These are phyloP conservation scores for Pseudochromis fuscus DNA, from an alignment of 2,797 vertebrate species.

Conservation along the genomic window DNA sequence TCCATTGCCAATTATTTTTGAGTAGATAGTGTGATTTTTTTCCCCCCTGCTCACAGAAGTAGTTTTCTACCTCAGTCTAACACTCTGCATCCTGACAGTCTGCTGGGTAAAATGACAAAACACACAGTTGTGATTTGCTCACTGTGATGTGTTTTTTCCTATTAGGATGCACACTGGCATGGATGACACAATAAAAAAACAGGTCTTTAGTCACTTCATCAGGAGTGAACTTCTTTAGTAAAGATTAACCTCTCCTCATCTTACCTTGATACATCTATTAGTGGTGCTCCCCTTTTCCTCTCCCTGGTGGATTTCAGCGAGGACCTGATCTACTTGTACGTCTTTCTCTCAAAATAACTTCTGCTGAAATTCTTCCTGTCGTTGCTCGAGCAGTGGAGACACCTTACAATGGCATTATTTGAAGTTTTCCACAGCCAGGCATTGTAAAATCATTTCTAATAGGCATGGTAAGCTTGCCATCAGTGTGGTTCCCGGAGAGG, in stretches of 20 bases:
- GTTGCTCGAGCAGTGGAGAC: neutral
- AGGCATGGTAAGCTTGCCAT: conserved; percentile 21
- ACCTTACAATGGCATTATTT: conserved; percentile 30
- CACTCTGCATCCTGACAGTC: neutral
- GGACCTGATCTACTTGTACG: conserved; percentile 39
- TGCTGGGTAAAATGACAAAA: conserved; percentile 14
- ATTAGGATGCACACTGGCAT: neutral
- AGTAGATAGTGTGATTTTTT: neutral
- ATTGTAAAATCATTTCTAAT: conserved; percentile 40
- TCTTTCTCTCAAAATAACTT: conserved; percentile 43
- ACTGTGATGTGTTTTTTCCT: conserved; percentile 1
- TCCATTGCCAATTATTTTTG: neutral
- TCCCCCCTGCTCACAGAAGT: neutral
- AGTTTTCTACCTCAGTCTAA: neutral
- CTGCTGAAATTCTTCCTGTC: conserved; percentile 7
- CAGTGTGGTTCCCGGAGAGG: conserved; percentile 35
- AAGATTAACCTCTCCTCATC: conserved; percentile 22
- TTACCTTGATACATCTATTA: conserved; percentile 50
- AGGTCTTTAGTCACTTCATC: conserved; percentile 33
- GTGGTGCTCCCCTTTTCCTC: conserved; percentile 39
- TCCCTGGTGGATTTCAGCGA: conserved; percentile 47
- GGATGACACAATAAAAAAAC: conserved; percentile 13
- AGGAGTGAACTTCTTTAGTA: conserved; percentile 19
- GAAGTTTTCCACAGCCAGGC: conserved; percentile 3
- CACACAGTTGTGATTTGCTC: conserved; percentile 16